Percentiles rank a stretch among this genome's conserved stretches.
Conservation (phyloP, 2,797 vertebrate genomes). For the Yasuhikotakia modesta region DNA sequence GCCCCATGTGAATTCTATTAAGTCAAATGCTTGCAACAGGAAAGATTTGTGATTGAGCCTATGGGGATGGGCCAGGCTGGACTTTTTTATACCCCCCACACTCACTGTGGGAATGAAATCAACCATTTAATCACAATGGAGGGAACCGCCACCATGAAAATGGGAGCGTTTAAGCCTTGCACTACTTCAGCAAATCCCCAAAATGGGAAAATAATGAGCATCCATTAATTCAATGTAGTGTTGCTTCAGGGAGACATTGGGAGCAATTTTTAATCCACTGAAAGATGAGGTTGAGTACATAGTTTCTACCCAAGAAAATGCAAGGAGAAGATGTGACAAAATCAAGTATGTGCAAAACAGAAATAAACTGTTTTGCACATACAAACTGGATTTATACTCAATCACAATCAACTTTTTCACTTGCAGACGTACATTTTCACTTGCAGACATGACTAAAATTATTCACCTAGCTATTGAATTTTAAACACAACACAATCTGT, state of each 20-base stretch:
- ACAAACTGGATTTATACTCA: too few species aligned
- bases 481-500: too few species aligned
- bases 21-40: not conserved
- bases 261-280: conserved; percentile 1
- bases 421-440: too few species aligned
- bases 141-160: conserved; percentile 24
- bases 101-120: conserved; percentile 35
- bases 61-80: conserved; percentile 15
- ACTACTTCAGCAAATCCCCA: conserved; percentile 33
- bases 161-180: conserved; percentile 32
- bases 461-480: too few species aligned
- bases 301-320: not conserved
- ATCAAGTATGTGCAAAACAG: not conserved
- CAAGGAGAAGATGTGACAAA: not conserved
- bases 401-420: too few species aligned
- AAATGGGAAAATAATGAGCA: conserved; percentile 46
- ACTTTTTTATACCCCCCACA: not conserved
- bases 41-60: not conserved
- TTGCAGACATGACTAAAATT: too few species aligned
- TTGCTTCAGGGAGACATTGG: conserved; percentile 14
- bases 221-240: conserved; percentile 37
- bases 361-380: too few species aligned
- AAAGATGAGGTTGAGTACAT: not conserved
- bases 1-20: too few species aligned
- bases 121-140: conserved; percentile 34